Percentiles rank a stretch among this genome's conserved stretches.
These are phyloP conservation scores for Marmota flaviventris DNA, from an alignment of 2,113 vertebrate species.

Conservation along the genomic window DNA sequence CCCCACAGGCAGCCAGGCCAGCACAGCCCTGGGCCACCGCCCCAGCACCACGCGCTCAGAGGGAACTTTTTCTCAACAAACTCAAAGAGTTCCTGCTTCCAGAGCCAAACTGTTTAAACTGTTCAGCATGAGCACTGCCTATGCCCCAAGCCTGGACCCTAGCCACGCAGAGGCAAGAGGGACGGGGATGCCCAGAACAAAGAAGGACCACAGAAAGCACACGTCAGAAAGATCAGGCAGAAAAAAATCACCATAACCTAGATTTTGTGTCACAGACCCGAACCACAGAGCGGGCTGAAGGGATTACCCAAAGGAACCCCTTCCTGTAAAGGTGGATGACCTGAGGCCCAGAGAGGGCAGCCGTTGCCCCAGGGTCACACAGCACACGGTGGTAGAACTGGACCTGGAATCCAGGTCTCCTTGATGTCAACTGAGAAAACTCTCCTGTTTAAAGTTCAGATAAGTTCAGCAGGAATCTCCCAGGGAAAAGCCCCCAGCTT, in stretches of 20 bases:
- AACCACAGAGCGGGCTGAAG: background rate
- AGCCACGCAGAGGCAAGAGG: background rate
- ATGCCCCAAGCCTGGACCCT: background rate
- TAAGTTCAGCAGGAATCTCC: conserved; percentile 10
- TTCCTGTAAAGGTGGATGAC: background rate
- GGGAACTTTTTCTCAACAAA: background rate
- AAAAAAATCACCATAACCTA: background rate
- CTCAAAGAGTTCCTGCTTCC: background rate
- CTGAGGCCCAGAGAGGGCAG: conserved; percentile 21
- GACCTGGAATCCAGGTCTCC: background rate
- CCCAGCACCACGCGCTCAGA: background rate
- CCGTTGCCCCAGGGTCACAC: background rate
- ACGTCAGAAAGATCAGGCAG: background rate
- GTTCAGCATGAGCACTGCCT: background rate
- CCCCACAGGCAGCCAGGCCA: no score
- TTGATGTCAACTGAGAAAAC: background rate
- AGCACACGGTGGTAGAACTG: background rate
- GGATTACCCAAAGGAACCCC: background rate
- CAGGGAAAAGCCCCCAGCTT: conserved; percentile 67
- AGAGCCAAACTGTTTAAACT: background rate
- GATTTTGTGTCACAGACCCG: background rate
- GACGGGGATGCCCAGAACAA: background rate
- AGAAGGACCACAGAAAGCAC: background rate
- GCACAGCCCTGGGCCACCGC: background rate
- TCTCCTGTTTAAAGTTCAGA: background rate